These are phyloP conservation scores for Crocidura indochinensis DNA, from an alignment of 2,797 vertebrate genomes.

Conservation along the genomic window DNA sequence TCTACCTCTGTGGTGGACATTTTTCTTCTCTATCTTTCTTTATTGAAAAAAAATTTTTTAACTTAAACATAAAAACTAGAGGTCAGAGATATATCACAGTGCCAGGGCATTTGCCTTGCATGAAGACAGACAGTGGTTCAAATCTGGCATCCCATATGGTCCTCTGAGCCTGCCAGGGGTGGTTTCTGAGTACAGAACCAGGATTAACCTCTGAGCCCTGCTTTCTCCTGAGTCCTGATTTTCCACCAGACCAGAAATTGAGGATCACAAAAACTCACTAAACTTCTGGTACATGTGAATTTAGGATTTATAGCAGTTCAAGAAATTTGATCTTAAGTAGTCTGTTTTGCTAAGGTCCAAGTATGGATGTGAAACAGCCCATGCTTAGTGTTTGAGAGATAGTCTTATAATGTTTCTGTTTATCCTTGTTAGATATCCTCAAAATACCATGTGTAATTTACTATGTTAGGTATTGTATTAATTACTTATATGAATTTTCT, in stretches of 20 bases:
- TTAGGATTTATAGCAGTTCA: neutral
- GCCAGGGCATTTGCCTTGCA: too few relatives aligned
- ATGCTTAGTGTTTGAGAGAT: constrained; percentile 1
- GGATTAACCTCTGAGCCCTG: too few relatives aligned
- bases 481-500: constrained; percentile 19
- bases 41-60: too few relatives aligned
- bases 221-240: too few relatives aligned
- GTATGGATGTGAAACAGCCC: constrained; percentile 15
- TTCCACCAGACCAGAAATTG: neutral
- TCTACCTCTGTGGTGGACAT: too few relatives aligned
- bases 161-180: too few relatives aligned
- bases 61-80: too few relatives aligned
- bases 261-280: neutral
- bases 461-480: neutral
- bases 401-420: constrained; percentile 10
- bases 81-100: too few relatives aligned
- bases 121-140: too few relatives aligned
- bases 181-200: too few relatives aligned
- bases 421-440: neutral
- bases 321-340: neutral
- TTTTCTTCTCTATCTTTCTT: too few relatives aligned
- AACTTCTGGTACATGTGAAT: neutral
- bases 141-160: too few relatives aligned
- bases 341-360: constrained; percentile 19
- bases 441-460: neutral